A percentile compares a stretch with the other conserved stretches of the same genome.
Conservation (phyloP, 2,888 invertebrate genomes). For the Eristalis tenax region DNA sequence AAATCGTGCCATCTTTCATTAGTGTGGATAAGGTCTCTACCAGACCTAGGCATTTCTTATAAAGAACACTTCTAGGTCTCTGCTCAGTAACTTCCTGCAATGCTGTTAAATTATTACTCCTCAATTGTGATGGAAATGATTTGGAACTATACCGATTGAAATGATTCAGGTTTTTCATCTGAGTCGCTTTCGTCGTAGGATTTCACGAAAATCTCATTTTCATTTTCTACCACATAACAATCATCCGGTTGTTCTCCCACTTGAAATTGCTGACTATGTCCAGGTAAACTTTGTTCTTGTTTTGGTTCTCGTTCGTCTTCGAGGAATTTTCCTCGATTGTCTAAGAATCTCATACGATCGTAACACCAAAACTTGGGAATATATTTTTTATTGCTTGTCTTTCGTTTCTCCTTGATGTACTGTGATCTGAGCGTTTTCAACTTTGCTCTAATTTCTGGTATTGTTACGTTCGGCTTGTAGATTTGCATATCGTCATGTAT, state of each 20-base stretch:
- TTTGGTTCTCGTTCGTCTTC: conserved; percentile 2
- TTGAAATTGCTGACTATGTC: not conserved
- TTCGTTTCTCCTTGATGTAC: conserved; percentile 15
- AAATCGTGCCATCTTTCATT: not conserved
- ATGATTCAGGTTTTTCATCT: not conserved
- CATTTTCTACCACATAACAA: conserved; percentile 8
- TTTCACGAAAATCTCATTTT: conserved; percentile 45
- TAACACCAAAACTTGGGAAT: conserved; percentile 32
- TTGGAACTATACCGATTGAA: not conserved
- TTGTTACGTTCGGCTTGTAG: not conserved
- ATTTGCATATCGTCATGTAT: not conserved
- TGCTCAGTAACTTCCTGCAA: not conserved
- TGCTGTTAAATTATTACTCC: not conserved
- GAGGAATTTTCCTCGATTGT: conserved; percentile 3
- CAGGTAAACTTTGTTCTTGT: too few species aligned
- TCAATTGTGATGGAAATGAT: not conserved
- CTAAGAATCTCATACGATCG: conserved; percentile 6
- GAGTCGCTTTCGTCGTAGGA: conserved; percentile 30
- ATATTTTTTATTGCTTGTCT: not conserved
- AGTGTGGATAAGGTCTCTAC: conserved; percentile 14
- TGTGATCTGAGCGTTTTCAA: conserved; percentile 40
- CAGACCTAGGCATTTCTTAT: conserved; percentile 18
- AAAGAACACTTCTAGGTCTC: not conserved
- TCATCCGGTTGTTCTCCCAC: not conserved
- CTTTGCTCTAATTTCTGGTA: conserved; percentile 18